Evolutionary conservation across 2,888 invertebrate species (phyloP).

Genomic region (Drosophila recens): DNA sequence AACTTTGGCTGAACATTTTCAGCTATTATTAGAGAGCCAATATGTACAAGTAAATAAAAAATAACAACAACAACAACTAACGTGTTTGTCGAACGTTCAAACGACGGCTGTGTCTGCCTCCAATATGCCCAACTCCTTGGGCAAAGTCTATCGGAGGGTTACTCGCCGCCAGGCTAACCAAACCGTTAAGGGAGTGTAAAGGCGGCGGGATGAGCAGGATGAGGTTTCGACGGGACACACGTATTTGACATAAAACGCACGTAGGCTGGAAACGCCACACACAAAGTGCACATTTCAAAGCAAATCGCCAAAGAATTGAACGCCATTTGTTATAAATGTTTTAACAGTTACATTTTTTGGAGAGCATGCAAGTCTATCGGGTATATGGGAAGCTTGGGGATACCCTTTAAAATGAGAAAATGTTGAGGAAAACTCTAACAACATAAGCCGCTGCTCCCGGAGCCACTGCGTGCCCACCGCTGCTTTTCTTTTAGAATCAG

Average conservation of each 20-base stretch:
- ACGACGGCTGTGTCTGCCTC: constrained; percentile 39
- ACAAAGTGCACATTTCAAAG: constrained; percentile 57
- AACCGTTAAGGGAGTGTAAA: constrained; percentile 5
- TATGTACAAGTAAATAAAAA: constrained; percentile 5
- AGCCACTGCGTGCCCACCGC: too few species aligned
- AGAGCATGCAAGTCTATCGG: neutral
- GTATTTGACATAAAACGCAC: constrained; percentile 73
- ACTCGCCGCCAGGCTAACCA: constrained; percentile 17
- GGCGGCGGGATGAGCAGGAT: too few species aligned
- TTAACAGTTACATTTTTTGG: constrained; percentile 34
- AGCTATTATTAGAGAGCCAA: constrained; percentile 47
- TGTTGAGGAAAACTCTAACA: neutral
- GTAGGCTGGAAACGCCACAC: constrained; percentile 49
- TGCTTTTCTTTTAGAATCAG: too few species aligned
- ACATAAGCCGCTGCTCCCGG: too few species aligned
- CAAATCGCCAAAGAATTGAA: constrained; percentile 48
- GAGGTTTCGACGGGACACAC: constrained; percentile 50
- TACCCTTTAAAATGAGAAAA: neutral
- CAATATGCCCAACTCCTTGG: constrained; percentile 19
- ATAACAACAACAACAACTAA: constrained; percentile 26
- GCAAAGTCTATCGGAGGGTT: constrained; percentile 37
- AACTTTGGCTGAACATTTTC: constrained; percentile 34
- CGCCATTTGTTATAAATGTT: constrained; percentile 51
- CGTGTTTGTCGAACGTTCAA: constrained; percentile 15
- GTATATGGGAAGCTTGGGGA: neutral